Base-by-base conservation (phyloP, 1,140 invertebrate genomes). In the Mesaphorura yosii region DNA sequence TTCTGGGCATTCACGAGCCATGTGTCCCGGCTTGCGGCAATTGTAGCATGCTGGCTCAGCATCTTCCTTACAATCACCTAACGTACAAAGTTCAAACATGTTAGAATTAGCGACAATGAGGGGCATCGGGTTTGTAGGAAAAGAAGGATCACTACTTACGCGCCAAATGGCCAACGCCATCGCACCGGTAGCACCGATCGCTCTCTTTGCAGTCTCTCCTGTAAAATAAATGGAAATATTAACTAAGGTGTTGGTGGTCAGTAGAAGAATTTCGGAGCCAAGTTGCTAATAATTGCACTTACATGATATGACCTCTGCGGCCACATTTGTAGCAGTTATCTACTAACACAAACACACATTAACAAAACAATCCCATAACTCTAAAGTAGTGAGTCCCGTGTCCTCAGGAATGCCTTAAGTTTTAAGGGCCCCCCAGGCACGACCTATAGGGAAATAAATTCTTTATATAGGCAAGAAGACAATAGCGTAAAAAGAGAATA, bases 141-240 rank as follows among this genome's bases (percentile, higher is more conserved):
- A n/a, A 10, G 10, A 42, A 42, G 22, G 7, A 41, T 44, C 7
- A 47, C 25, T 14, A 37, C 7, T 91, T 86, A 58, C 88, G 80
- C 60, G 88, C 88, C 69, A 91, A 91, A 71, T 93, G 88, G 39
- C 89, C 90, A 66, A 83, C 81, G 70, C 86, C 78, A 73, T 93
- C 93, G 73, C 90, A 96, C 73, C 91, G 93, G 79, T 87, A 93
- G 74, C 90, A 94, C 55, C 70, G 68, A 56, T 70, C 68, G 55
- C 65, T 63, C 59, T 70, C 69, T 51, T 66, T 68, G 65, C 74
- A 76, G 54, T 75, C 73, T 50, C 74, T 69, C 34, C 74, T 73
- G 64, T 73, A 72, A 48, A 48, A 10, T 6, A 37, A 48, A 48
- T 31, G 7, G 10, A 48, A 48, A 6, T 5, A 12, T 48, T 34